phyloP scores from a whole-genome alignment of 92 coral and sea anemone genomes.

The Ricordea florida region DNA sequence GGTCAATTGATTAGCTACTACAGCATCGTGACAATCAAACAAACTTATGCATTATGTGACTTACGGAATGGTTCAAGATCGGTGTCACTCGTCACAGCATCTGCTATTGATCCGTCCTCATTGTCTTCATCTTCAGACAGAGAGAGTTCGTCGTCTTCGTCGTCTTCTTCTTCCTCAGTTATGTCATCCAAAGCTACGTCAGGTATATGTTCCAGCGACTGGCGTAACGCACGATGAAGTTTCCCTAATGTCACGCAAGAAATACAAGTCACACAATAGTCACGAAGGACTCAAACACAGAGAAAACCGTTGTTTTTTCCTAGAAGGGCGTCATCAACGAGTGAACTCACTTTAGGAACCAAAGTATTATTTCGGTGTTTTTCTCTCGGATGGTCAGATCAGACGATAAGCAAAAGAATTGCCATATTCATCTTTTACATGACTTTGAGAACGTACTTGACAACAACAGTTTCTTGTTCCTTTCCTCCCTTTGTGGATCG shows the following conservation, averaged over 20 bases:
- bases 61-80: conserved; percentile 77
- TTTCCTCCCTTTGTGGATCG: too few species aligned
- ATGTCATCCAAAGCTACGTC: conserved; percentile 85
- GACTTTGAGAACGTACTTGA: too few species aligned
- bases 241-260: conserved; percentile 56
- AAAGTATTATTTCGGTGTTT: neutral
- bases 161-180: conserved; percentile 78
- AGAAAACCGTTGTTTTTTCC: too few species aligned
- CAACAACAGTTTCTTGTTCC: too few species aligned
- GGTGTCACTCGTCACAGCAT: conserved; percentile 74
- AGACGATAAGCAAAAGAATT: too few species aligned
- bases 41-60: conserved; percentile 8
- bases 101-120: conserved; percentile 56
- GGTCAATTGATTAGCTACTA: neutral
- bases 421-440: too few species aligned
- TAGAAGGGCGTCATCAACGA: too few species aligned
- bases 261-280: neutral
- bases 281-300: too few species aligned
- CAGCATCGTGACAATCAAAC: neutral
- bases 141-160: conserved; percentile 11
- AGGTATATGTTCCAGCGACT: conserved; percentile 89
- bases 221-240: conserved; percentile 88
- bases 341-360: too few species aligned
- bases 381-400: too few species aligned
- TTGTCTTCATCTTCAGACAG: conserved; percentile 49